A percentile compares a stretch with the other conserved stretches of the same genome.
Conservation (phyloP, 2,888 invertebrate species). For the Shargacucullia verbasci region DNA sequence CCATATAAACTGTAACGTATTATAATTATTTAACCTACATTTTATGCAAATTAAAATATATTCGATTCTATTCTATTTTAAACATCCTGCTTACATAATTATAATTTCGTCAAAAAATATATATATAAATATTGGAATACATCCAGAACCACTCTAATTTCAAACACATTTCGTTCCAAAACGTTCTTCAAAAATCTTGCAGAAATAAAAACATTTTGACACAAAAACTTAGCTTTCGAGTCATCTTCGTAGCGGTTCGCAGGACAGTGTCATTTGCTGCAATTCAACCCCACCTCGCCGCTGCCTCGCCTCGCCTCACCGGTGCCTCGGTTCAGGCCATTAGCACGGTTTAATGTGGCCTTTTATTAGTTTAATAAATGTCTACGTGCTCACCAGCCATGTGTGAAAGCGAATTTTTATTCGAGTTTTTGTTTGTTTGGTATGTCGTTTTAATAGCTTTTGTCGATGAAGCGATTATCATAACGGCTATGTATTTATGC, state of each 20-base stretch:
- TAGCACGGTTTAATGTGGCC: slow-evolving; percentile 57
- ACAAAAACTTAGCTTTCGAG: slow-evolving; percentile 14
- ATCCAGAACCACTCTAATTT: too few species aligned
- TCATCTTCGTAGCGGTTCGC: slow-evolving; percentile 24
- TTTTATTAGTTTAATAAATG: slow-evolving; percentile 61
- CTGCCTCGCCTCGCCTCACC: slow-evolving; percentile 15
- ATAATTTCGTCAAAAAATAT: too few species aligned
- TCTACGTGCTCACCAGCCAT: slow-evolving; percentile 43
- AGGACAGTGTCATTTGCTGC: slow-evolving; percentile 48
- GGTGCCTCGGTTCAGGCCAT: slow-evolving; percentile 46
- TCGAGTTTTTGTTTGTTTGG: slow-evolving; percentile 42
- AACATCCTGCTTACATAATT: too few species aligned
- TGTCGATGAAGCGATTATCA: slow-evolving; percentile 44
- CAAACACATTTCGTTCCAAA: background rate
- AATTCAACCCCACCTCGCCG: slow-evolving; percentile 44
- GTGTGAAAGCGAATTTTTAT: slow-evolving; percentile 50
- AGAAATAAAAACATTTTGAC: background rate
- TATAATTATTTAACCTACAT: too few species aligned
- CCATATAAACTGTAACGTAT: too few species aligned
- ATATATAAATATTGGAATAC: too few species aligned
- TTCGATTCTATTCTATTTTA: too few species aligned
- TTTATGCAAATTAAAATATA: too few species aligned
- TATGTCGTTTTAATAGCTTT: slow-evolving; percentile 51
- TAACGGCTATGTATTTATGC: slow-evolving; percentile 2
- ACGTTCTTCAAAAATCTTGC: too few species aligned